Base-by-base conservation (phyloP, 1,140 invertebrate genomes). In the Telenomus remus region DNA sequence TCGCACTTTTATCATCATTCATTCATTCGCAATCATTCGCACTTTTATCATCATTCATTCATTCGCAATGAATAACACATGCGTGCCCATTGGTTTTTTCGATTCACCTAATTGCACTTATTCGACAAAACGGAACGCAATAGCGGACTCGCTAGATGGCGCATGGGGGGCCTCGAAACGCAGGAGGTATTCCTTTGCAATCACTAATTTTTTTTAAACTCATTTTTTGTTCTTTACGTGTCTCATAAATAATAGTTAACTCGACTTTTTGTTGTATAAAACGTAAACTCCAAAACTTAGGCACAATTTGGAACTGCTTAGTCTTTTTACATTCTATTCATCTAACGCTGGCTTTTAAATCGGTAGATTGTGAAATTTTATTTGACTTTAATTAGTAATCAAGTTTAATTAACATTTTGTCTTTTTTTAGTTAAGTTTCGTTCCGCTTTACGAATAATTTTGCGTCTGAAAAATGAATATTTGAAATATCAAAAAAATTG, bases 301-400 rank as follows among this genome's bases (percentile, higher is more conserved):
- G 86, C 87, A 88, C 86, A 87, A 87, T 87, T 87, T 85, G 85
- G 85, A 88, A 87, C 84, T 87, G 82, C 78, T 87, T 87, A 87
- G 85, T 84, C 85, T 83, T 27, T 27, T 79, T 81, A 66, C 76
- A 56, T 74, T n/a, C n/a, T n/a, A n/a, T n/a, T 65, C 44, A 39
- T 57, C 42, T 57, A 44, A 44, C 55, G 56, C 46, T 37, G 53
- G 51, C 42, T 71, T 11, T 12, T 6, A 27, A 50, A 14, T 33
- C 35, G 19, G 43, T 61, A 42, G 43, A 60, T 54, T 33, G 47
- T n/a, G 34, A 64, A 69, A 43, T 51, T 51, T 42, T 16, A 55
- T 33, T 16, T 39, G 33, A 39, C 6, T 27, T 27, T 3, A 6
- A 27, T 27, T n/a, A n/a, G n/a, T n/a, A n/a, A n/a, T n/a, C n/a